Conservation (phyloP, 1,140 invertebrate species). For the Macrocentrus cingulum region DNA sequence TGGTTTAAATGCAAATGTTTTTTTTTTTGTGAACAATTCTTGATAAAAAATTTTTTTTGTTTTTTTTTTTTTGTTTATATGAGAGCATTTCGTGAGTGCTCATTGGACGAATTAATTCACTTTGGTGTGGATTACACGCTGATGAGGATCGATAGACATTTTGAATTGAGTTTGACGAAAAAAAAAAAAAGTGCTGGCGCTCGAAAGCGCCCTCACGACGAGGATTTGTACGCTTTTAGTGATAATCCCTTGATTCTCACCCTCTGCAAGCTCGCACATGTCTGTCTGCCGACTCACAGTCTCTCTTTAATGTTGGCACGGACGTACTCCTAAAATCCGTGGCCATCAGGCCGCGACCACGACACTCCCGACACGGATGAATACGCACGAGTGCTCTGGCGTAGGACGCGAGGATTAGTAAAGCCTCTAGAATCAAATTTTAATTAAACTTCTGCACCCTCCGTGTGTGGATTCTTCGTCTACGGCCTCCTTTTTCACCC, state of each 20-base stretch:
- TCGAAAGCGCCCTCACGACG: no score
- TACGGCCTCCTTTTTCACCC: neutral
- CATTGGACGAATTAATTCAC: no score
- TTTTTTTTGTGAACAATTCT: no score
- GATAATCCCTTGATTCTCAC: conserved; percentile 37
- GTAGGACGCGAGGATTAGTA: conserved; percentile 47
- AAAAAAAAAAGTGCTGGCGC: no score
- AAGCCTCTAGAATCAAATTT: conserved; percentile 49
- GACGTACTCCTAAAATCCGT: neutral
- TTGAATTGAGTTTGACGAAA: no score
- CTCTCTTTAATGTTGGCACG: neutral
- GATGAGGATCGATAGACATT: no score
- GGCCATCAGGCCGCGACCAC: neutral
- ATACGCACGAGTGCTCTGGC: conserved; percentile 19
- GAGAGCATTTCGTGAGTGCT: no score
- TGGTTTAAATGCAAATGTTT: no score
- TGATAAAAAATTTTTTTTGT: no score
- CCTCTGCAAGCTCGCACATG: conserved; percentile 5
- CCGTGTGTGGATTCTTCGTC: neutral
- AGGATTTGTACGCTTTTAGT: conserved; percentile 53
- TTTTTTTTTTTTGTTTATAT: no score
- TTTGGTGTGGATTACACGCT: no score
- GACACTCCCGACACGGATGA: conserved; percentile 7
- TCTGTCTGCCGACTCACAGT: neutral
- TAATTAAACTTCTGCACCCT: conserved; percentile 47